phyloP scores from a whole-genome alignment of 2,797 vertebrate species.

The Tympanoctomys barrerae region DNA sequence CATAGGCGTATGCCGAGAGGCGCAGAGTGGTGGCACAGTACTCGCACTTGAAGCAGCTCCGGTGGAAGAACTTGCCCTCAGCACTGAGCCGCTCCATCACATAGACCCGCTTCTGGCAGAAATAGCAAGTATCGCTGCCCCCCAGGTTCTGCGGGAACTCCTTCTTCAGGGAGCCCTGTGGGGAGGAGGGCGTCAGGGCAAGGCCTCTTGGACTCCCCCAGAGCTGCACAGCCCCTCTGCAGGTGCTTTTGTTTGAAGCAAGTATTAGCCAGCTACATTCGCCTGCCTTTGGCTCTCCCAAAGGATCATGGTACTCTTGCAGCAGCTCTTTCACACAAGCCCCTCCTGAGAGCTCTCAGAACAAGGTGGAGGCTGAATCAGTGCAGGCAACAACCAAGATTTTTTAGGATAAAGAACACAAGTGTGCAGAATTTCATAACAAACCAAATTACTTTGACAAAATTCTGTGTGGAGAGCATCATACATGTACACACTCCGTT shows the following conservation, averaged over 20 bases:
- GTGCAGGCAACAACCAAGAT: neutral
- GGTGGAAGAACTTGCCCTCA: constrained; percentile 99
- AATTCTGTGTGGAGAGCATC: neutral
- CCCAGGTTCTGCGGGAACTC: constrained; percentile 98
- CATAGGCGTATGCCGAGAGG: constrained; percentile 96
- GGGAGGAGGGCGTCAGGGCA: fast-evolving
- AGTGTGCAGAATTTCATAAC: neutral
- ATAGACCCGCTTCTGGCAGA: constrained; percentile 97
- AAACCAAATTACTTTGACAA: constrained; percentile 4
- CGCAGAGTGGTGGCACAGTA: constrained; percentile 97
- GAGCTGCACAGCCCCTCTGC: neutral
- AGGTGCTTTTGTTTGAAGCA: neutral
- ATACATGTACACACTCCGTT: neutral
- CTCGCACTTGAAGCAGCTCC: constrained; percentile 99
- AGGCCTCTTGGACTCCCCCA: neutral
- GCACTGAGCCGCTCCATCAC: constrained; percentile 99
- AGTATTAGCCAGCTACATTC: neutral
- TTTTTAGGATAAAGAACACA: neutral
- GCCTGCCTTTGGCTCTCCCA: neutral
- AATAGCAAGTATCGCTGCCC: constrained; percentile 98
- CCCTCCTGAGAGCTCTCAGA: neutral
- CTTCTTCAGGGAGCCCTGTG: constrained; percentile 96
- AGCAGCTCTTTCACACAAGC: fast-evolving
- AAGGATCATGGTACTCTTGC: fast-evolving
- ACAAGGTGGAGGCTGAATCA: neutral